Conservation (phyloP, 1,140 invertebrate species). For the Bombus pyrosoma region DNA sequence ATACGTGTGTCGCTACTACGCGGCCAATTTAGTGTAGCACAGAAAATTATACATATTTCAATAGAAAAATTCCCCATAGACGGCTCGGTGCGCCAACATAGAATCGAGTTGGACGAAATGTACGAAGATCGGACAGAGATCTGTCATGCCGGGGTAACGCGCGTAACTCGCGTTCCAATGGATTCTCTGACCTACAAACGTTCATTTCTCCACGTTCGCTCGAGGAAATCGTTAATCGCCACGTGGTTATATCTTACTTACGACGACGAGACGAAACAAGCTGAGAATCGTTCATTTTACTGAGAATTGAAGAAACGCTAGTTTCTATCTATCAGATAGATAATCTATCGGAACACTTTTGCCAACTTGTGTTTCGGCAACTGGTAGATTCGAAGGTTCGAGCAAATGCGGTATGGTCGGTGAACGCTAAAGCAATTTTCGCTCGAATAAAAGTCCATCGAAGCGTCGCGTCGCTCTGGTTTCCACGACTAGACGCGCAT, state of each 20-base stretch:
- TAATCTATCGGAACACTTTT: no score
- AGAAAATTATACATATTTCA: no score
- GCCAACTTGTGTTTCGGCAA: background rate
- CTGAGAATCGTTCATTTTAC: no score
- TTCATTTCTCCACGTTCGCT: no score
- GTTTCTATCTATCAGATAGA: no score
- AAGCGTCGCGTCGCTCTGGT: background rate
- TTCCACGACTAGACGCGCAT: background rate
- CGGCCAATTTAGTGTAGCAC: no score
- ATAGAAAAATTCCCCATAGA: no score
- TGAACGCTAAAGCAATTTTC: conserved; percentile 1
- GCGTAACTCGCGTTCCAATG: background rate
- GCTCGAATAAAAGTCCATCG: conserved; percentile 7
- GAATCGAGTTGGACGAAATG: background rate
- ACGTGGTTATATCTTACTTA: no score
- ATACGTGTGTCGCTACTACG: no score
- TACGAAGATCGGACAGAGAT: background rate
- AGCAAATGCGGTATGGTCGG: background rate
- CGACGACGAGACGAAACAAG: background rate
- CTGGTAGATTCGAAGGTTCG: background rate
- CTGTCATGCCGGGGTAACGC: background rate
- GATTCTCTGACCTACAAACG: background rate
- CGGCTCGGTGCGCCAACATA: no score
- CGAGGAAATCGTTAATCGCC: no score
- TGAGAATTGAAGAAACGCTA: no score